Percentiles rank a stretch among this genome's conserved stretches.
Evolutionary conservation across 2,113 vertebrate genomes (phyloP).

Genomic region (Callithrix jacchus): DNA sequence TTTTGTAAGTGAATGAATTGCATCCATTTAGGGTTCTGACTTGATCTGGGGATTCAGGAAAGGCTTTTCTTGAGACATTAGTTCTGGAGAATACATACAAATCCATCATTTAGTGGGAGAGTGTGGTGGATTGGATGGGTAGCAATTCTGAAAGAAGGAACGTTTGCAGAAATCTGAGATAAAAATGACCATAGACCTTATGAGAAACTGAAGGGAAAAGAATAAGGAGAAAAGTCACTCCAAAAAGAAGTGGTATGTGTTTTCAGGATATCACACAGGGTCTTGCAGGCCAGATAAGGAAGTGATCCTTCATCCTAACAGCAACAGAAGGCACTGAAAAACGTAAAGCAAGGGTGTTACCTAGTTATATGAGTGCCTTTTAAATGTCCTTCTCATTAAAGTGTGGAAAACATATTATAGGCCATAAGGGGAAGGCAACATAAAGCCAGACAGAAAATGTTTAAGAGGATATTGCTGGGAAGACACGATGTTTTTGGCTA

Average conservation of each 20-base stretch:
- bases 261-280: too few relatives aligned
- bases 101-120: not conserved
- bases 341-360: not conserved
- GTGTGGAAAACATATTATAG: not conserved
- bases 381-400: not conserved
- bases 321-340: not conserved
- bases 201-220: not conserved
- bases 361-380: not conserved
- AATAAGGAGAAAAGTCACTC: not conserved
- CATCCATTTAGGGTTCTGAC: not conserved
- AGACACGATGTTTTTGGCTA: not conserved
- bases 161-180: not conserved
- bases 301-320: not conserved
- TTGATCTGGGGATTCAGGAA: not conserved
- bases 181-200: not conserved
- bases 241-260: not conserved
- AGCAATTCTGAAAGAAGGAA: not conserved
- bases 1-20: not conserved
- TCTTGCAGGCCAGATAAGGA: not conserved
- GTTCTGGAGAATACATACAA: not conserved
- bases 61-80: not conserved
- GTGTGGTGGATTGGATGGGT: accelerated
- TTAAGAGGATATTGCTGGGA: not conserved
- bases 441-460: not conserved
- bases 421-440: too few relatives aligned